Percentiles rank a stretch among this genome's conserved stretches.
phyloP scores from a whole-genome alignment of 53 echinoderm and acorn worm species.

The Temnopleurus reevesii region DNA sequence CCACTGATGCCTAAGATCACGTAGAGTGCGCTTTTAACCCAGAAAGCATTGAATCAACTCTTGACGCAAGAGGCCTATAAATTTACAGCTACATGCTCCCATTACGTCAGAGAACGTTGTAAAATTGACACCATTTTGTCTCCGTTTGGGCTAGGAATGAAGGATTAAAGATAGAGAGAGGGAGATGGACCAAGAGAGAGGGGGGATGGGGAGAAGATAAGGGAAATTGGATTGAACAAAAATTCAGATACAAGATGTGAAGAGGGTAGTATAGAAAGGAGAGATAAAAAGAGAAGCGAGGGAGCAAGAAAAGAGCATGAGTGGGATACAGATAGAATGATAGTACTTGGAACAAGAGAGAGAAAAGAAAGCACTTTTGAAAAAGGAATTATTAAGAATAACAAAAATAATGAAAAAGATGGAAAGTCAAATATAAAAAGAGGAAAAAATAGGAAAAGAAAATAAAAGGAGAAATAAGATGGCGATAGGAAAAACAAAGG shows the following conservation, averaged over 20 bases:
- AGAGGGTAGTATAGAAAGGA: background rate
- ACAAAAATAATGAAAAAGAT: too few species aligned
- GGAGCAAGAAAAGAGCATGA: background rate
- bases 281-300: background rate
- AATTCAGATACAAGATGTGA: background rate
- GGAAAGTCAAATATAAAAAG: too few species aligned
- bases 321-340: background rate
- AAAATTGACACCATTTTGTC: background rate
- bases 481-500: too few species aligned
- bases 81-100: background rate
- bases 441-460: too few species aligned
- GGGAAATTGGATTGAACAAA: background rate
- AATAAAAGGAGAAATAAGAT: too few species aligned
- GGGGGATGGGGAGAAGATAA: background rate
- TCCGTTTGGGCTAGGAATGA: background rate
- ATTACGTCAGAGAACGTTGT: background rate
- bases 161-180: background rate
- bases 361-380: too few species aligned
- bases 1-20: too few species aligned
- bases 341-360: too few species aligned
- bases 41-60: slow-evolving; percentile 19
- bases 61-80: slow-evolving; percentile 12
- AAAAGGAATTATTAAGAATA: too few species aligned
- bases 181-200: background rate
- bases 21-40: background rate